These are phyloP conservation scores for Parelbella ahira DNA, from an alignment of 2,888 invertebrate species.

Conservation along the genomic window DNA sequence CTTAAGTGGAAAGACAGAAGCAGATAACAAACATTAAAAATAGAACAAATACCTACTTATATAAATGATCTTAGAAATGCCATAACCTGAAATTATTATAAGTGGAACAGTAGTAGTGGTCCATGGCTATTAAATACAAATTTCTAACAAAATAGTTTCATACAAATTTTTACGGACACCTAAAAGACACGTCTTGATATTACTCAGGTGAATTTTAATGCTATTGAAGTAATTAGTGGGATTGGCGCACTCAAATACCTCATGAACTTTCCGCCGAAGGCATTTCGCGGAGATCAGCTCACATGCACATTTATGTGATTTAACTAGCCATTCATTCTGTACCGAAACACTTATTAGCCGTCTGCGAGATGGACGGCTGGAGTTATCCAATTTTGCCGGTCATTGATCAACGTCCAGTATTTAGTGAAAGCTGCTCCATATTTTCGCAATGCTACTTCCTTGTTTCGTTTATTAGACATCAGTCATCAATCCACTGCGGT, in stretches of 20 bases:
- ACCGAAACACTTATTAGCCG: slow-evolving; percentile 56
- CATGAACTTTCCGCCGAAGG: slow-evolving; percentile 4
- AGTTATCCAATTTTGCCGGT: slow-evolving; percentile 49
- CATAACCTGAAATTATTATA: too few relatives aligned
- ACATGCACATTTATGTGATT: slow-evolving; percentile 15
- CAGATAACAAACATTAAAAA: too few relatives aligned
- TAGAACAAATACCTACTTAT: too few relatives aligned
- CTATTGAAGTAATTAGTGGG: slow-evolving; percentile 10
- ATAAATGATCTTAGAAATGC: too few relatives aligned
- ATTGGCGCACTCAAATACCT: slow-evolving; percentile 8
- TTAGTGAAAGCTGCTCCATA: slow-evolving; percentile 31
- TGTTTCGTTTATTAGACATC: slow-evolving; percentile 20
- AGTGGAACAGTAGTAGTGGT: too few relatives aligned
- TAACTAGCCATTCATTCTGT: slow-evolving; percentile 48
- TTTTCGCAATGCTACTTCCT: slow-evolving; percentile 35
- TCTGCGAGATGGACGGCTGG: slow-evolving; percentile 33
- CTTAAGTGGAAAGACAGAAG: too few relatives aligned
- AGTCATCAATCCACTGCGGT: slow-evolving; percentile 8
- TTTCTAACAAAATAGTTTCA: too few relatives aligned
- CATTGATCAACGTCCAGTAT: slow-evolving; percentile 33
- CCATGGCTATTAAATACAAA: too few relatives aligned
- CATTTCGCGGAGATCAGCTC: slow-evolving; percentile 3
- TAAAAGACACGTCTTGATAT: too few relatives aligned
- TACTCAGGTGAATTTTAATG: slow-evolving; percentile 24
- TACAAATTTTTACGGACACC: too few relatives aligned